These are phyloP conservation scores for Mimas tiliae DNA, from an alignment of 2,888 invertebrate species.

Conservation along the genomic window DNA sequence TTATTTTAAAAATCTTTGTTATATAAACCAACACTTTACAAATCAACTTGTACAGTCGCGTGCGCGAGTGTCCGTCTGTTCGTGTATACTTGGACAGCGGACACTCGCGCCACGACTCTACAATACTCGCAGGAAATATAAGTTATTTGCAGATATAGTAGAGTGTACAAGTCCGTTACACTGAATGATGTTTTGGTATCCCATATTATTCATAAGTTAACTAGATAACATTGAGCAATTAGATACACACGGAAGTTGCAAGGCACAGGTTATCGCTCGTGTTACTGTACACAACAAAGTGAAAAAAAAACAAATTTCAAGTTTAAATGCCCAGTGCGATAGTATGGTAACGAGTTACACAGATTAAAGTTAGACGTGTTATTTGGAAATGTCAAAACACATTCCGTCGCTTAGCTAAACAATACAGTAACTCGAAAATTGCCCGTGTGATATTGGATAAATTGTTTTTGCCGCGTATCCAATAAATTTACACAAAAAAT, in stretches of 20 bases:
- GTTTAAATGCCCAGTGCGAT: slow-evolving; percentile 66
- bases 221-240: slow-evolving; percentile 78
- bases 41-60: slow-evolving; percentile 69
- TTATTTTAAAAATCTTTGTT: slow-evolving; percentile 84
- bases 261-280: slow-evolving; percentile 23
- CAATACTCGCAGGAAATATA: slow-evolving; percentile 6
- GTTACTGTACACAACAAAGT: slow-evolving; percentile 76
- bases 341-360: slow-evolving; percentile 68
- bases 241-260: slow-evolving; percentile 32
- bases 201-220: slow-evolving; percentile 59
- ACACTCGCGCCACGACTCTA: background rate
- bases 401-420: too few species aligned
- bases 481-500: too few species aligned
- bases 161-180: slow-evolving; percentile 38
- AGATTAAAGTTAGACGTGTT: slow-evolving; percentile 12
- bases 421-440: too few species aligned
- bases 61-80: slow-evolving; percentile 24
- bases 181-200: slow-evolving; percentile 66
- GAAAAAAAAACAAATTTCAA: slow-evolving; percentile 67
- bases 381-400: slow-evolving; percentile 23
- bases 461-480: too few species aligned
- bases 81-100: background rate
- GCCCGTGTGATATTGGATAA: too few species aligned
- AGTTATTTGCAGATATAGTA: slow-evolving; percentile 18
- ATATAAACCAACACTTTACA: slow-evolving; percentile 82